phyloP scores from a whole-genome alignment of 2,888 invertebrate genomes.

The Drymonia ruficornis region DNA sequence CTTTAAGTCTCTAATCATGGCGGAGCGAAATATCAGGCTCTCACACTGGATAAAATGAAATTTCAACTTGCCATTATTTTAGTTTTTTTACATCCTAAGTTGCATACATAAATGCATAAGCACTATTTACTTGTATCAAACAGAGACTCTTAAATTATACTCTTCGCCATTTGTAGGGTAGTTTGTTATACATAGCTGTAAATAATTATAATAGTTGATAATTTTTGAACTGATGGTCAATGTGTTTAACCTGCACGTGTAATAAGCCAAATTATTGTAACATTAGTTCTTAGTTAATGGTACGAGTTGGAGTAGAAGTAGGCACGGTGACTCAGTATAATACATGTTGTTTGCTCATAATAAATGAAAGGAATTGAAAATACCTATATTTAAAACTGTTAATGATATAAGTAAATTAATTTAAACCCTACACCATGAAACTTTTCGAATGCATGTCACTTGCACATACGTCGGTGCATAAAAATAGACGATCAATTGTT shows the following conservation, averaged over 20 bases:
- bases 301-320: slow-evolving; percentile 29
- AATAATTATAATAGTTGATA: slow-evolving; percentile 17
- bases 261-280: slow-evolving; percentile 14
- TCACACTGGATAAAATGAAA: too few species aligned
- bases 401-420: slow-evolving; percentile 15
- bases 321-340: slow-evolving; percentile 13
- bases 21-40: too few species aligned
- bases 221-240: slow-evolving; percentile 4
- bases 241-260: slow-evolving; percentile 20
- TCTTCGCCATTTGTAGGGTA: slow-evolving; percentile 25
- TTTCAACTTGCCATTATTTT: too few species aligned
- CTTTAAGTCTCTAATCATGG: too few species aligned
- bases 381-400: slow-evolving; percentile 9
- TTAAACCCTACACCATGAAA: slow-evolving; percentile 14
- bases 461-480: too few species aligned
- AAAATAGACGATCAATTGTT: too few species aligned
- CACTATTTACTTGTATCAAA: slow-evolving; percentile 6
- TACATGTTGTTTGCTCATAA: slow-evolving; percentile 34
- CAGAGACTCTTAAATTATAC: slow-evolving; percentile 8
- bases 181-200: slow-evolving; percentile 33
- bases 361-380: slow-evolving; percentile 44
- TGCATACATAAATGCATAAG: slow-evolving; percentile 10
- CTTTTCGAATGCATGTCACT: too few species aligned
- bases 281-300: slow-evolving; percentile 25
- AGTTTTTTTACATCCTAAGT: too few species aligned